Conservation (phyloP, 1,140 invertebrate genomes). For the Drosophila dunni region DNA sequence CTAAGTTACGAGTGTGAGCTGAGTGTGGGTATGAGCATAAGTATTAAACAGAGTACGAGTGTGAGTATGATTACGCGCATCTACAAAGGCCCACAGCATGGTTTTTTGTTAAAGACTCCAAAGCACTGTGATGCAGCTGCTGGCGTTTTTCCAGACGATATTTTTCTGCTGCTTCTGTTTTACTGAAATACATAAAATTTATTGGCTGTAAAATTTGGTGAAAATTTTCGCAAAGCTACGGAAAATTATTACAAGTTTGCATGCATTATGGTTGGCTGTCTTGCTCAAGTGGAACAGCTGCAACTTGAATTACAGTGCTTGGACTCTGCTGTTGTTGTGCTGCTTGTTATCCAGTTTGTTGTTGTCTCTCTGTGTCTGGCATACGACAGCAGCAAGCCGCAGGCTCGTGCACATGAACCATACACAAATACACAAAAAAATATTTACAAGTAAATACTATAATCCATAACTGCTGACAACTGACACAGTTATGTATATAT, state of each 20-base stretch:
- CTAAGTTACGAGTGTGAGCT: slow-evolving; percentile 24
- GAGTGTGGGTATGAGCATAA: too few relatives aligned
- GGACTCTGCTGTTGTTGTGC: slow-evolving; percentile 17
- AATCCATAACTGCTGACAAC: slow-evolving; percentile 57
- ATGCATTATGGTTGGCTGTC: slow-evolving; percentile 65
- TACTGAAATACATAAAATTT: slow-evolving; percentile 68
- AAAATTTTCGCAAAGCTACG: slow-evolving; percentile 54
- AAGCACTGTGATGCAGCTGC: slow-evolving; percentile 20
- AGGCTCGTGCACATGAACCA: slow-evolving; percentile 6
- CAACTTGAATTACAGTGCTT: slow-evolving; percentile 44
- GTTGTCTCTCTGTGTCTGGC: slow-evolving; percentile 14
- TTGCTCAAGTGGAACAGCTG: slow-evolving; percentile 45
- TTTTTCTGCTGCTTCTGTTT: slow-evolving; percentile 12
- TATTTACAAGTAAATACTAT: slow-evolving; percentile 23
- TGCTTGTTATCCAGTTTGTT: background rate
- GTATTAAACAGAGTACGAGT: too few relatives aligned
- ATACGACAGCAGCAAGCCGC: slow-evolving; percentile 17
- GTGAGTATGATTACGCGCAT: slow-evolving; percentile 7
- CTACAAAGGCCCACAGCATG: slow-evolving; percentile 39
- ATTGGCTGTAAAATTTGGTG: slow-evolving; percentile 70
- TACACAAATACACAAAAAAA: background rate
- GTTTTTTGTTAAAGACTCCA: slow-evolving; percentile 54
- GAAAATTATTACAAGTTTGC: slow-evolving; percentile 78
- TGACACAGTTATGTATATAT: slow-evolving; percentile 5
- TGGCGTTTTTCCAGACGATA: slow-evolving; percentile 1